Evolutionary conservation across 2,113 vertebrate genomes (phyloP).

Genomic region (Colaptes auratus): DNA sequence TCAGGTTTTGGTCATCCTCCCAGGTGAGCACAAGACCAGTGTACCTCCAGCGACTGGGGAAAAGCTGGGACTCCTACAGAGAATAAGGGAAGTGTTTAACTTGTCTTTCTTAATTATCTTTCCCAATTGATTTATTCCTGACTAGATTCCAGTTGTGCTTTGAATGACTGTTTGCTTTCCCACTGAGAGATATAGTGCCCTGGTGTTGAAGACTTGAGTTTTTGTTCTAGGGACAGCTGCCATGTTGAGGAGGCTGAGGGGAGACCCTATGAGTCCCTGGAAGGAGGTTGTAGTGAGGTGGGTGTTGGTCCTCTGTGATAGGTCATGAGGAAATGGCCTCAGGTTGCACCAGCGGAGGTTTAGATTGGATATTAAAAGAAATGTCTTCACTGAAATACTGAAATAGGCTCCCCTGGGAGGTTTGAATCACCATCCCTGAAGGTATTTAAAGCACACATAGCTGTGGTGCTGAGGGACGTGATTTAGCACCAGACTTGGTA

Average conservation of each 20-base stretch:
- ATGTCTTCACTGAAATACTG: too few species aligned
- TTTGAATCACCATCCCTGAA: too few species aligned
- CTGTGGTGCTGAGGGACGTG: too few species aligned
- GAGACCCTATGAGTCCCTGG: too few species aligned
- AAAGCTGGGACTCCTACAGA: not conserved
- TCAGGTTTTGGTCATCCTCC: not conserved
- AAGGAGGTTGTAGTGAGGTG: too few species aligned
- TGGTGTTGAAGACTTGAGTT: not conserved
- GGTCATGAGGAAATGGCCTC: too few species aligned
- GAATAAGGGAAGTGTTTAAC: not conserved
- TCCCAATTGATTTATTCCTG: slow-evolving; percentile 7
- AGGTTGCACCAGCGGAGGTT: too few species aligned
- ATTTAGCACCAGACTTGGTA: too few species aligned
- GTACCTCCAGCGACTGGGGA: not conserved
- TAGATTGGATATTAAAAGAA: too few species aligned
- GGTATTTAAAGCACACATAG: too few species aligned
- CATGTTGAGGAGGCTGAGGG: not conserved
- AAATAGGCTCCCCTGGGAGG: too few species aligned
- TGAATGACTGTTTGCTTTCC: slow-evolving; percentile 47
- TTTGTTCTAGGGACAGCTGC: not conserved
- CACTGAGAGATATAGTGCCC: not conserved
- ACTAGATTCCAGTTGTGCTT: slow-evolving; percentile 35
- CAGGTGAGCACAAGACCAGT: not conserved
- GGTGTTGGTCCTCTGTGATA: too few species aligned
- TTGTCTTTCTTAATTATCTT: not conserved